Conservation (phyloP, 2,797 vertebrate genomes). For the Lutjanus argentimaculatus region DNA sequence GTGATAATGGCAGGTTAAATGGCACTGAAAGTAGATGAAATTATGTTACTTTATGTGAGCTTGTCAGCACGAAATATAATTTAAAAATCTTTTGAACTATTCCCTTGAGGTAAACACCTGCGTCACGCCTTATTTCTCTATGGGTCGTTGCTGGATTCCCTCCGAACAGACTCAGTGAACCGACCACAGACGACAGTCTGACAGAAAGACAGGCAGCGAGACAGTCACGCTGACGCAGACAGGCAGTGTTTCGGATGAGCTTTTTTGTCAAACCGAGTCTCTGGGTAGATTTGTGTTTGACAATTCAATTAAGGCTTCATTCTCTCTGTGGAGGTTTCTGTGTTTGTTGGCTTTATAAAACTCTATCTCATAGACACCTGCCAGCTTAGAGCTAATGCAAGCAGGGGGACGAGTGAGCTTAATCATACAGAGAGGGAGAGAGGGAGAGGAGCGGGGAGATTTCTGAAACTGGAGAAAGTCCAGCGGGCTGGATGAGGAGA, state of each 20-base stretch:
- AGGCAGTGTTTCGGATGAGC: conserved; percentile 40
- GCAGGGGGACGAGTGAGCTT: conserved; percentile 52
- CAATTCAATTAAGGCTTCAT: conserved; percentile 73
- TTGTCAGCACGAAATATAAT: not conserved
- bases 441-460: conserved; percentile 8
- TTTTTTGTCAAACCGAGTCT: conserved; percentile 57
- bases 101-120: conserved; percentile 17
- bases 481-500: conserved; percentile 61
- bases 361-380: conserved; percentile 77
- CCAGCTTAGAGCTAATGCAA: conserved; percentile 64
- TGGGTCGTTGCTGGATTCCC: not conserved
- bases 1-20: not conserved
- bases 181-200: not conserved
- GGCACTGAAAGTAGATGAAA: not conserved
- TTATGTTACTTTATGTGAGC: not conserved
- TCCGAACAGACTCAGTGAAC: not conserved
- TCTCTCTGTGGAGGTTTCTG: conserved; percentile 69
- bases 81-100: not conserved
- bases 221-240: conserved; percentile 26
- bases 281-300: conserved; percentile 70
- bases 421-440: conserved; percentile 43
- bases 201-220: conserved; percentile 25
- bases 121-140: not conserved
- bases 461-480: conserved; percentile 61
- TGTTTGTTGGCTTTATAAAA: conserved; percentile 69